Conservation (phyloP, 2,113 vertebrate genomes). For the Puntigrus tetrazona region DNA sequence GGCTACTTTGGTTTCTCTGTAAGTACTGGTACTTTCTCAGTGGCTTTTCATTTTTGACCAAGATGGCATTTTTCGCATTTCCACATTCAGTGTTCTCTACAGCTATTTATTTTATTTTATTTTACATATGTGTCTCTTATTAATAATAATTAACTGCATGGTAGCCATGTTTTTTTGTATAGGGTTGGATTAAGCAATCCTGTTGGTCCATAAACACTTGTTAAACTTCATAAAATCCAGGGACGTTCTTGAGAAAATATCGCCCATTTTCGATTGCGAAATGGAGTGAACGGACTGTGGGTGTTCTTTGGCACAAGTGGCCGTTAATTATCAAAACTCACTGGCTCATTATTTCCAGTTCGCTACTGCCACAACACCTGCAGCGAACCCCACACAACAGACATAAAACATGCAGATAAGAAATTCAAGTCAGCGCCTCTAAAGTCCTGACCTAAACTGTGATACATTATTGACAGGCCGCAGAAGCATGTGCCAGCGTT, state of each 20-base stretch:
- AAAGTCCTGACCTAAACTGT: background rate
- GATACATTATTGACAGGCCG: conserved; percentile 14
- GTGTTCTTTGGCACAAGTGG: background rate
- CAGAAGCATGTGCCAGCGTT: background rate
- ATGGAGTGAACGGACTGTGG: background rate
- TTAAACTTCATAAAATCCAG: background rate
- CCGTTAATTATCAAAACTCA: background rate
- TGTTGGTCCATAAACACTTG: background rate
- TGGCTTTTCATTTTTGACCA: no score
- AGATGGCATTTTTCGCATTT: no score
- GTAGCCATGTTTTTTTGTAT: no score
- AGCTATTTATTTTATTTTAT: no score
- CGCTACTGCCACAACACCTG: background rate
- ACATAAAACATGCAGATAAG: background rate
- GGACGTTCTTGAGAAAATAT: no score
- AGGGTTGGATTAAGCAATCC: no score
- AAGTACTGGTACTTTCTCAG: no score
- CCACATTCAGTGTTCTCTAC: no score
- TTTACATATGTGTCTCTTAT: no score
- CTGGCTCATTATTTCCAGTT: background rate
- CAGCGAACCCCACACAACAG: background rate
- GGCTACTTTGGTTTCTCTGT: no score
- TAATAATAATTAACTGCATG: no score
- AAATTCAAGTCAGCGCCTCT: background rate
- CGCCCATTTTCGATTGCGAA: background rate